phyloP scores from a whole-genome alignment of 2,113 vertebrate genomes.

The Hippocampus abdominalis region DNA sequence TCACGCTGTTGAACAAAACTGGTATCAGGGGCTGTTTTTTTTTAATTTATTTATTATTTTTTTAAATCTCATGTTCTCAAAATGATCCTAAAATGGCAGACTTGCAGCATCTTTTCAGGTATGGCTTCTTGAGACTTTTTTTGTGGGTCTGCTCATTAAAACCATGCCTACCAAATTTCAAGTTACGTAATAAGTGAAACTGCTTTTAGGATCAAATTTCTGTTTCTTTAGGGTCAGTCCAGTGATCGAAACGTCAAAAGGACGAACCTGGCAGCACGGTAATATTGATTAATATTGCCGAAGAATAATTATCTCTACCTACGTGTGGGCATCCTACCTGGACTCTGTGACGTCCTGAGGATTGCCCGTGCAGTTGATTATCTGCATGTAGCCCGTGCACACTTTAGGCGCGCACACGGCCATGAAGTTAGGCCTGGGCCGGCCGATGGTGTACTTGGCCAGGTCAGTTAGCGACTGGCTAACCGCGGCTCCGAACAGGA shows the following conservation, averaged over 20 bases:
- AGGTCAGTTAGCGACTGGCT: constrained; percentile 91
- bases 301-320: not conserved
- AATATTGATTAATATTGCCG: not conserved
- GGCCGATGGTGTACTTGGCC: constrained; percentile 90
- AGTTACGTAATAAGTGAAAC: too few species aligned
- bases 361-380: constrained; percentile 80
- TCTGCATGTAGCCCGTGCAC: constrained; percentile 77
- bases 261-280: not conserved
- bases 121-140: too few species aligned
- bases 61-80: too few species aligned
- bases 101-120: too few species aligned
- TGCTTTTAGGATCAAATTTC: too few species aligned
- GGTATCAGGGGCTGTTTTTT: too few species aligned
- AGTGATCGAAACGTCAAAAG: not conserved
- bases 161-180: too few species aligned
- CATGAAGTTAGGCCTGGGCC: constrained; percentile 89
- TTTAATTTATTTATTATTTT: too few species aligned
- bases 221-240: not conserved
- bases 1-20: too few species aligned
- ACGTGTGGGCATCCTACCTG: constrained; percentile 72
- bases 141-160: too few species aligned
- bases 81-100: too few species aligned
- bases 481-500: constrained; percentile 78
- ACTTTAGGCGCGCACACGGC: constrained; percentile 81
- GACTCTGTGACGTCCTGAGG: constrained; percentile 79